Percentiles rank a stretch among this genome's conserved stretches.
Conservation (phyloP, 2,113 vertebrate genomes). For the Toxotes jaculatrix region DNA sequence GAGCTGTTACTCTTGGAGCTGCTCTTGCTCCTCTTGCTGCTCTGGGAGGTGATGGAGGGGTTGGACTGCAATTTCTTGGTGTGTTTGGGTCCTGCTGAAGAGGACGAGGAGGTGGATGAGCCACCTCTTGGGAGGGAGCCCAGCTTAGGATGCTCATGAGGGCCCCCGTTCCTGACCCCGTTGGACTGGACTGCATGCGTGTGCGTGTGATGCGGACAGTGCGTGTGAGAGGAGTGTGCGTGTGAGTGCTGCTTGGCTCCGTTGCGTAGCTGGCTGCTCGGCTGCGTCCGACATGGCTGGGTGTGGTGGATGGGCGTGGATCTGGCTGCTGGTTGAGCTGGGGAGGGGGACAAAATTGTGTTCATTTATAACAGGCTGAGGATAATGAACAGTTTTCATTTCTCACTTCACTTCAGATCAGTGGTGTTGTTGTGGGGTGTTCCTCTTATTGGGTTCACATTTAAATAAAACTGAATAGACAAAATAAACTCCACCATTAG, state of each 20-base stretch:
- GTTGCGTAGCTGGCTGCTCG: conserved; percentile 81
- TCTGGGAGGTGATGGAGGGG: conserved; percentile 93
- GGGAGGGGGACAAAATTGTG: conserved; percentile 19
- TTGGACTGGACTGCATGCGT: conserved; percentile 65
- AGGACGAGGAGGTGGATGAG: conserved; percentile 81
- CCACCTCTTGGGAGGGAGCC: conserved; percentile 80
- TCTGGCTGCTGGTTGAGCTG: conserved; percentile 84
- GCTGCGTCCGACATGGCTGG: conserved; percentile 72
- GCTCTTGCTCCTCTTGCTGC: conserved; percentile 93
- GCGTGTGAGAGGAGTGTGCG: conserved; percentile 62
- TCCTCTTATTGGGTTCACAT: too few species aligned
- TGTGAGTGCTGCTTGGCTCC: conserved; percentile 78
- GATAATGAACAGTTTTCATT: neutral
- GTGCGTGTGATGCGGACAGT: conserved; percentile 71
- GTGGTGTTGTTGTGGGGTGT: neutral
- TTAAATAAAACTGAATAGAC: too few species aligned
- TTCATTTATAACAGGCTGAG: conserved; percentile 6
- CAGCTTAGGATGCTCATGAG: conserved; percentile 77
- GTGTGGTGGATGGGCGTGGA: conserved; percentile 71
- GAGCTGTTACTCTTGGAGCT: conserved; percentile 92
- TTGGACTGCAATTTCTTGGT: conserved; percentile 90
- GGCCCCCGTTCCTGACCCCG: conserved; percentile 71
- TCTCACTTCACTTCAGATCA: neutral
- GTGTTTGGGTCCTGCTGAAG: conserved; percentile 79
- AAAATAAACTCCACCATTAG: too few species aligned